These are phyloP conservation scores for Drosophila tristis DNA, from an alignment of 1,140 invertebrate genomes.

Conservation along the genomic window DNA sequence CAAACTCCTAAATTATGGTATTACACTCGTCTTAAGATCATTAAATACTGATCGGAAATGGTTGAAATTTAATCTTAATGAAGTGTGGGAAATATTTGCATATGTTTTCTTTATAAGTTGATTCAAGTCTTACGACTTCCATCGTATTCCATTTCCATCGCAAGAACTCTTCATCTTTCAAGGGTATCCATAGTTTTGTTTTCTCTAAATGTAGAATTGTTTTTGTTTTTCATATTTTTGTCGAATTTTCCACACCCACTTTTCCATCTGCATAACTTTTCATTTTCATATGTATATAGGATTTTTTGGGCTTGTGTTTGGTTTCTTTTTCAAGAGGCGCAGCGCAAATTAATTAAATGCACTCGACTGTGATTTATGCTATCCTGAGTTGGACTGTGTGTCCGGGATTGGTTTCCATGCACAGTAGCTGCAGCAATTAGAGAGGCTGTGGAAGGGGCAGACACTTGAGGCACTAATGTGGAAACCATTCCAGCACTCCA, in stretches of 20 bases:
- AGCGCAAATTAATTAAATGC: conserved; percentile 64
- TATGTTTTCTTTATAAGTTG: no score
- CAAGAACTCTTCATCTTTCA: no score
- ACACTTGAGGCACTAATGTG: conserved; percentile 38
- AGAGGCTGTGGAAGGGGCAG: conserved; percentile 1
- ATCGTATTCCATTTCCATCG: no score
- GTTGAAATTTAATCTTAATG: no score
- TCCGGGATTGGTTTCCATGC: not conserved
- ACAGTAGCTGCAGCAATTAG: conserved; percentile 38
- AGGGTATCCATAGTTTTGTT: no score
- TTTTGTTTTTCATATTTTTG: conserved; percentile 30
- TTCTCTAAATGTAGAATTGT: no score
- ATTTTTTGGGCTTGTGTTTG: conserved; percentile 29
- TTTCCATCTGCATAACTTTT: not conserved
- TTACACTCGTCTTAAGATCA: no score
- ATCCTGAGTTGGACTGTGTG: conserved; percentile 11
- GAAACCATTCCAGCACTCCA: conserved; percentile 17
- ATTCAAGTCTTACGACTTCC: no score
- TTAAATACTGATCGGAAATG: no score
- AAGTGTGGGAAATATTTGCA: no score
- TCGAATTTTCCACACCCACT: conserved; percentile 15
- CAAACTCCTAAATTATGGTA: no score
- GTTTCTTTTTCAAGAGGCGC: conserved; percentile 39
- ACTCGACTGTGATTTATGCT: conserved; percentile 65
- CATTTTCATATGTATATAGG: conserved; percentile 21